Percentiles rank a stretch among this genome's conserved stretches.
phyloP scores from a whole-genome alignment of 2,113 vertebrate genomes.

The Syrmaticus mikado region DNA sequence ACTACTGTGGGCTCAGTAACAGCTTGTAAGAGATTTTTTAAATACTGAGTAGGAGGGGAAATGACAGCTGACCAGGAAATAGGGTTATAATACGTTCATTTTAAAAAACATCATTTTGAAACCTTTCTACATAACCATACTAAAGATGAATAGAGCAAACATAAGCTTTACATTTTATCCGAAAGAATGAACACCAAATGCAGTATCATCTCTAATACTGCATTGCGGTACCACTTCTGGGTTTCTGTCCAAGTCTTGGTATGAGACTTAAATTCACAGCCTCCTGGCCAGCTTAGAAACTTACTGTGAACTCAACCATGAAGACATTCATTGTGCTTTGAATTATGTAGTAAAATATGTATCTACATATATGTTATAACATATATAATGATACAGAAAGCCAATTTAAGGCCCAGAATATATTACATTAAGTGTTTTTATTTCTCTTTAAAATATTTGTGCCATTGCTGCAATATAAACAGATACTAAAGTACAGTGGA shows the following conservation, averaged over 20 bases:
- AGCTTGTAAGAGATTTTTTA: constrained; percentile 57
- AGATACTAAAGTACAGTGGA: not conserved
- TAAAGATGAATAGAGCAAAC: constrained; percentile 35
- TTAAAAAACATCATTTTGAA: constrained; percentile 19
- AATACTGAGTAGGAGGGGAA: constrained; percentile 50
- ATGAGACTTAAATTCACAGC: not conserved
- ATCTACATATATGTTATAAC: not conserved
- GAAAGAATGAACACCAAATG: not conserved
- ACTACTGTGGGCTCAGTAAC: constrained; percentile 34
- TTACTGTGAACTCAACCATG: not conserved
- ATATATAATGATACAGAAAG: not conserved
- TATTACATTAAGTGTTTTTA: not conserved
- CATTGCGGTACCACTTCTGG: constrained; percentile 29
- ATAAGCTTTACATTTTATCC: not conserved
- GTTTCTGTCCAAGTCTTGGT: constrained; percentile 31
- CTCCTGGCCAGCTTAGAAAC: not conserved
- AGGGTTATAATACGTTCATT: not conserved
- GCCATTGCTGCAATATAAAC: not conserved
- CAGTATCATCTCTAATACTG: not conserved
- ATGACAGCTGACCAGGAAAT: constrained; percentile 51
- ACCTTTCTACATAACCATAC: not conserved
- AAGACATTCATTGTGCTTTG: not conserved
- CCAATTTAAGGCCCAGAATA: not conserved
- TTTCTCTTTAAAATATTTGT: not conserved
- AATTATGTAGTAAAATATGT: not conserved